Evolutionary conservation across 1,140 invertebrate genomes (phyloP).

Genomic region (Phymastichus coffea): DNA sequence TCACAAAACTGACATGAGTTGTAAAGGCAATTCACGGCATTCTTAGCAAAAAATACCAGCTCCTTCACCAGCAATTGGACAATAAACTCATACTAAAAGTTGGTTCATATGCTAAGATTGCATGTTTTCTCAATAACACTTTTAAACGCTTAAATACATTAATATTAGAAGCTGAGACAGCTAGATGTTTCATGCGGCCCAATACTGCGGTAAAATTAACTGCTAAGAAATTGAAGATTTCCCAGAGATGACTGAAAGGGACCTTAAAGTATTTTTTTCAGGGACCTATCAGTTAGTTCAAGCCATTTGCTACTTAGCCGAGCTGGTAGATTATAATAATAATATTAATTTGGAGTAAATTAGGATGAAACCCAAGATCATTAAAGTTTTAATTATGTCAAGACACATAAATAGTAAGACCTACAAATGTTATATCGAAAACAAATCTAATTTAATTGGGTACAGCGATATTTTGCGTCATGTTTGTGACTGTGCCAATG

Average conservation of each 20-base stretch:
- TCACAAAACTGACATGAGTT: conserved; percentile 45
- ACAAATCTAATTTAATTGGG: conserved; percentile 27
- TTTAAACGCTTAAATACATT: background rate
- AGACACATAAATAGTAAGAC: conserved; percentile 29
- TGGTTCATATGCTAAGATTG: conserved; percentile 1
- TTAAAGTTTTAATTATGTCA: conserved; percentile 30
- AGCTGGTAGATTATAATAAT: conserved; percentile 28
- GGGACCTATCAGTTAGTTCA: too few relatives aligned
- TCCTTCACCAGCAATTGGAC: conserved; percentile 38
- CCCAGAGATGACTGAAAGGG: too few relatives aligned
- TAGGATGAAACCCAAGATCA: conserved; percentile 23
- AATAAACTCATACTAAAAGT: background rate
- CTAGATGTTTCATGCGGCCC: background rate
- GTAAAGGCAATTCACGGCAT: conserved; percentile 45
- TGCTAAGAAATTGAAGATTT: conserved; percentile 17
- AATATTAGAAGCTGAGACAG: conserved; percentile 1
- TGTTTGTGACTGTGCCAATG: too few relatives aligned
- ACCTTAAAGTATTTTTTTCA: too few relatives aligned
- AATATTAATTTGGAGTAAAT: conserved; percentile 26
- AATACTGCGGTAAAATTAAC: background rate
- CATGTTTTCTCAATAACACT: conserved; percentile 1
- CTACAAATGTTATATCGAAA: conserved; percentile 33
- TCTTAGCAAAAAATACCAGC: conserved; percentile 34
- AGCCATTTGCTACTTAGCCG: conserved; percentile 34
- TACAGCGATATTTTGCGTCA: conserved; percentile 22